Evolutionary conservation across 2,113 vertebrate species (phyloP), one percentile per base, ranked within the genome.

Genomic region (Dasyornis broadbenti): DNA sequence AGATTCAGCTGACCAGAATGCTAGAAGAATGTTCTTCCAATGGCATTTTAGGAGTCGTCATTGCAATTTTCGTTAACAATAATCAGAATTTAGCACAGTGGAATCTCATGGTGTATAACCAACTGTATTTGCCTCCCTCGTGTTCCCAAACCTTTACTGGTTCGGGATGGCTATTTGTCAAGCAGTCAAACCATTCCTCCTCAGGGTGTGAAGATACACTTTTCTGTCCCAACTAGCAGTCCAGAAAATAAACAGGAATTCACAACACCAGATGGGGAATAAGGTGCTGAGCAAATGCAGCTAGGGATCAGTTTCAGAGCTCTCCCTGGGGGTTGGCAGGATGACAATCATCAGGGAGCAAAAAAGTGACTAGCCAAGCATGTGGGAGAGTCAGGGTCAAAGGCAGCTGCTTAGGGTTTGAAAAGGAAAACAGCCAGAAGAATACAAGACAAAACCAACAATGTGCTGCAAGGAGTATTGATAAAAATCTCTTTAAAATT

Each of bases 71-170:
- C 3, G 0, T 77, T 71, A 65, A 35, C 17, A 82, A 3, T 49
- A 50, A 47, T 24, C 42, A 60, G 35, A 61, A 84, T 75, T 78
- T 44, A 78, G 35, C 47, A 75, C 39, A n/a, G 42, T 66, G 37
- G 50, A 89, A 76, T 57, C 1, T 1, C 10, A 7, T 5, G 9
- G 8, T 52, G 5, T 64, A 45, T 56, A 40, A 86, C 8, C 21
- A 65, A 31, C 3, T 0, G 0, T 56, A 53, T 61, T 42, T 61
- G 7, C 53, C 12, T 49, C 4, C 0, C 5, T 16, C 7, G 0
- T 22, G 7, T 49, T 69, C 59, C 49, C 66, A 85, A 23, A 37
- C 4, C 16, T 78, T 84, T 60, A 45, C 22, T 37, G 47, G 47
- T 49, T 23, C 23, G 39, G 31, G 11, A 35, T 6, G 6, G 16